Conservation (phyloP, 2,797 vertebrate genomes). For the Silurus aristotelis region DNA sequence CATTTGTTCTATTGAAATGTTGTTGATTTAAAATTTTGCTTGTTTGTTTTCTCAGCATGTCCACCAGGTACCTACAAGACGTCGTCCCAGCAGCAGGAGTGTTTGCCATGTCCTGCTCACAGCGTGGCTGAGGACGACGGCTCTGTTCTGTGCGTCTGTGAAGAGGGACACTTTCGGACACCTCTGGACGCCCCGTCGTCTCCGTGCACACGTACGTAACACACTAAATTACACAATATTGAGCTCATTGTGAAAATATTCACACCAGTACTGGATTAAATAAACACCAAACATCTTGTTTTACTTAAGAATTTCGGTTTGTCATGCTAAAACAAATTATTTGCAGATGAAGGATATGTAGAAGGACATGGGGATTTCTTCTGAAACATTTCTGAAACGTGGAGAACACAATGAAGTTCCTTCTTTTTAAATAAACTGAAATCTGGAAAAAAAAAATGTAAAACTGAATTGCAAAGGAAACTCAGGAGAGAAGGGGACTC, state of each 20-base stretch:
- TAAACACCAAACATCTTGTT: background rate
- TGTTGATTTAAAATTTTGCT: background rate
- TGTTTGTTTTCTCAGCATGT: conserved; percentile 76
- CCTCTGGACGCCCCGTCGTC: conserved; percentile 86
- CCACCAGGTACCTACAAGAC: conserved; percentile 90
- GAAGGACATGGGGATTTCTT: background rate
- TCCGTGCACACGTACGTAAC: conserved; percentile 84
- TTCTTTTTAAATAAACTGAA: background rate
- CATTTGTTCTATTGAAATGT: background rate
- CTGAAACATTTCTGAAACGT: background rate
- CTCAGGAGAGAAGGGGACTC: background rate
- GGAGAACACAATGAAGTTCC: background rate
- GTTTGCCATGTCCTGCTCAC: conserved; percentile 90
- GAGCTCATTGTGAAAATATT: background rate
- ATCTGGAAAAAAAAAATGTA: too few species aligned
- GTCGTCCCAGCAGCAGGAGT: conserved; percentile 85
- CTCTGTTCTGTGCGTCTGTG: conserved; percentile 84
- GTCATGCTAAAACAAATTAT: too few species aligned
- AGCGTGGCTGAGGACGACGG: conserved; percentile 88
- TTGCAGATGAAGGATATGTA: too few species aligned
- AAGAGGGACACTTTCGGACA: conserved; percentile 89
- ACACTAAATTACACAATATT: background rate
- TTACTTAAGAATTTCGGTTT: background rate
- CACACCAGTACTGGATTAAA: too few species aligned
- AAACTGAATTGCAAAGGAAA: background rate